A percentile compares a stretch with the other conserved stretches of the same genome.
phyloP scores from a whole-genome alignment of 92 coral and sea anemone genomes.

The Porites evermanni region DNA sequence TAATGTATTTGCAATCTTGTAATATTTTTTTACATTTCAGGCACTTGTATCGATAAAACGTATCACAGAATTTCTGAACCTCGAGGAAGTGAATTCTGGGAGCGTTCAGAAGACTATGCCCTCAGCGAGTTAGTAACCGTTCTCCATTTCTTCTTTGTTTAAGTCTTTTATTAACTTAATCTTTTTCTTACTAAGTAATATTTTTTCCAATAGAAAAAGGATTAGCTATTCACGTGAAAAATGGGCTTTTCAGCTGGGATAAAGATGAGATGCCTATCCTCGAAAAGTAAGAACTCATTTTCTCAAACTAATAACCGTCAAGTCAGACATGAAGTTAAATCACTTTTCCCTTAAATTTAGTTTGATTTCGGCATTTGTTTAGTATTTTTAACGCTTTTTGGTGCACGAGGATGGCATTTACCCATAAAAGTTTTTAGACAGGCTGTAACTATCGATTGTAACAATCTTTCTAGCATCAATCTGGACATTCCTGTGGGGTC shows the following conservation, averaged over 20 bases:
- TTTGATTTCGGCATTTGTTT: no score
- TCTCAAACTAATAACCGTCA: neutral
- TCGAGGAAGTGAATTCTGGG: constrained; percentile 76
- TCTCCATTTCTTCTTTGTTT: neutral
- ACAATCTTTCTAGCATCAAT: constrained; percentile 59
- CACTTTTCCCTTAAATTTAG: no score
- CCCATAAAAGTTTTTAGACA: no score
- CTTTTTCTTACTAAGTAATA: neutral
- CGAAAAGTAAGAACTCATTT: constrained; percentile 63
- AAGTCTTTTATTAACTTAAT: constrained; percentile 13
- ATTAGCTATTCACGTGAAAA: constrained; percentile 82
- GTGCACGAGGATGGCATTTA: no score
- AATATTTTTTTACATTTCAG: constrained; percentile 14
- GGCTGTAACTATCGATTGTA: no score
- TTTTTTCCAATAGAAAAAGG: constrained; percentile 48
- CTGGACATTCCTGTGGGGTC: constrained; percentile 72
- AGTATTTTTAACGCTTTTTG: no score
- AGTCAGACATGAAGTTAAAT: no score
- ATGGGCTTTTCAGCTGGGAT: constrained; percentile 91
- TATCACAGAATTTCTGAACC: constrained; percentile 69
- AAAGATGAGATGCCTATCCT: constrained; percentile 69
- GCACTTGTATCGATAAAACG: constrained; percentile 83
- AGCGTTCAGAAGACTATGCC: constrained; percentile 80
- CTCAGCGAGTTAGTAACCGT: constrained; percentile 34
- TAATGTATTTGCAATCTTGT: no score